Base-by-base conservation (phyloP, 2,888 invertebrate genomes). In the Ptilodon capucinus region DNA sequence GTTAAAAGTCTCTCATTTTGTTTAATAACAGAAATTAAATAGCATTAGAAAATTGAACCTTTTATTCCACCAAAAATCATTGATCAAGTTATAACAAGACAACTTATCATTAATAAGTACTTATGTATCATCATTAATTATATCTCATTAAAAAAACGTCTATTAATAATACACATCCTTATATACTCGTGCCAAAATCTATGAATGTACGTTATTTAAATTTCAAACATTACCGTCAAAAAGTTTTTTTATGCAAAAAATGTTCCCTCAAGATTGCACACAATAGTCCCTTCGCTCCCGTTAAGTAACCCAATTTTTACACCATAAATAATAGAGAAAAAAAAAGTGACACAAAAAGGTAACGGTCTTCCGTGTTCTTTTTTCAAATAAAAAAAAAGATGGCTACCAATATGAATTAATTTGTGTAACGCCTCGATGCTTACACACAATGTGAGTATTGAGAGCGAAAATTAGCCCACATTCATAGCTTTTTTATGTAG, bases 281-380 rank as follows among this genome's bases (percentile, higher is more conserved):
- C 87, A 91, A 90, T 82, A 63, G 81, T 44, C 60, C 64, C 64
- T 53, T 51, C 60, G 86, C 86, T 87, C 81, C 88, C 89, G 88
- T 82, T 90, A 90, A 91, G 91, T 90, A 89, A 90, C 90, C 91
- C 87, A 91, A 91, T 91, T 90, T 88, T 88, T 86, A 76, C 88
- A 84, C 90, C 88, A 85, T 89, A 88, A 86, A 87, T 91, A 90
- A 86, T 74, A 80, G 69, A 61, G 65, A 77, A 82, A 87, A 62
- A 83, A 84, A 83, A 73, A 58, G n/a, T n/a, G n/a, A 25, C 14
- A 39, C 21, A 40, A 76, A 85, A 82, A 84, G 82, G 62, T 85
- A 88, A 88, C 88, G 89, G 89, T 81, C 85, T 81, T 82, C 70
- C 61, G 48, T 49, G 51, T 72, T 78, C 76, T 81, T 83, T 82